A percentile compares a stretch with the other conserved stretches of the same genome.
phyloP scores from a whole-genome alignment of 1,140 invertebrate species.

The Drosophila truncata region DNA sequence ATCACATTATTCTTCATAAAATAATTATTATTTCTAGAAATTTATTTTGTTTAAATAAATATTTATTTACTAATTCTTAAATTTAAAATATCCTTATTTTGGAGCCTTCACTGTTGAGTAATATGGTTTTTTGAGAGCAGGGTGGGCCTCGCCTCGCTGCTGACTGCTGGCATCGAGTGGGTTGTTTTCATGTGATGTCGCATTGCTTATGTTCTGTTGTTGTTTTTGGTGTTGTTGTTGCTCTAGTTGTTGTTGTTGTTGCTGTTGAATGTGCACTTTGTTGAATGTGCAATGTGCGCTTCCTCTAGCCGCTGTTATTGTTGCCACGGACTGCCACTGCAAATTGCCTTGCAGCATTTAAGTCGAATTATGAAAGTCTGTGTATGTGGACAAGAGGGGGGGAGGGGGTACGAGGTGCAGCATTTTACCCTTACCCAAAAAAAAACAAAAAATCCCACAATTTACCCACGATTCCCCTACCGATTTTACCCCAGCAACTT shows the following conservation, averaged over 20 bases:
- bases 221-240: slow-evolving; percentile 15
- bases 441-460: slow-evolving; percentile 18
- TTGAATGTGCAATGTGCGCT: slow-evolving; percentile 77
- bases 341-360: slow-evolving; percentile 81
- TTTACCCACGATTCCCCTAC: background rate
- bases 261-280: slow-evolving; percentile 66
- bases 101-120: background rate
- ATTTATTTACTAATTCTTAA: background rate
- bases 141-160: slow-evolving; percentile 25
- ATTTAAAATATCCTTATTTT: background rate
- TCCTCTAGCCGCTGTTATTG: slow-evolving; percentile 49
- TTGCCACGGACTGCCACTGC: slow-evolving; percentile 74
- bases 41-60: background rate
- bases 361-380: slow-evolving; percentile 78
- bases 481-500: slow-evolving; percentile 8
- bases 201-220: slow-evolving; percentile 50
- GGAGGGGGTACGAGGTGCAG: background rate
- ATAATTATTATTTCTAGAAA: too few species aligned
- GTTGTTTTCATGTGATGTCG: slow-evolving; percentile 61
- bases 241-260: slow-evolving; percentile 20
- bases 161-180: slow-evolving; percentile 43
- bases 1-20: too few species aligned
- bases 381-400: slow-evolving; percentile 10
- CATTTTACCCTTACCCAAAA: slow-evolving; percentile 14
- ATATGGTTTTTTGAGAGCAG: slow-evolving; percentile 17